Conservation (phyloP, 2,797 vertebrate genomes). For the Melanotaenia pygmaea region DNA sequence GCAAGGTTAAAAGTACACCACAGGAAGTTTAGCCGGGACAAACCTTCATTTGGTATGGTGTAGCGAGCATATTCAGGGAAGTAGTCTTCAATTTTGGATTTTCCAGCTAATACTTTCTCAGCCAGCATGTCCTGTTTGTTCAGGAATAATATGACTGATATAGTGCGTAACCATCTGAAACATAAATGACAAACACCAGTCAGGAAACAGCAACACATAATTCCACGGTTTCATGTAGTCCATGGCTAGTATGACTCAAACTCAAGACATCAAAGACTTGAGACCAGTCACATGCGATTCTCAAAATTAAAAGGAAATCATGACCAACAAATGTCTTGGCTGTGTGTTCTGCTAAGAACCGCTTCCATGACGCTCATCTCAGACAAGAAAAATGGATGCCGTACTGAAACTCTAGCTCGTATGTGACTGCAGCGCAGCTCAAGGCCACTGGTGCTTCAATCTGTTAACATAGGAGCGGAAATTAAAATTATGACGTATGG, state of each 20-base stretch:
- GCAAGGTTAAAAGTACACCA: too few relatives aligned
- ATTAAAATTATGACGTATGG: too few relatives aligned
- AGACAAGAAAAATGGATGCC: not conserved
- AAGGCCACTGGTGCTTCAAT: not conserved
- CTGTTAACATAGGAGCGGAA: not conserved
- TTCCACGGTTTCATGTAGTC: not conserved
- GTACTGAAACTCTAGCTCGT: too few relatives aligned
- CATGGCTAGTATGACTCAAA: not conserved
- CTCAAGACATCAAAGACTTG: not conserved
- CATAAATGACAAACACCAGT: not conserved
- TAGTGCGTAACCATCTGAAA: constrained; percentile 96
- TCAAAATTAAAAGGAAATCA: not conserved
- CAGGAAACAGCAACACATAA: not conserved
- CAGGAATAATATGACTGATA: constrained; percentile 98
- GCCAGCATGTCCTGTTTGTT: constrained; percentile 99
- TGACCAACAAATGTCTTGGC: not conserved
- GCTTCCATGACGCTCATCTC: not conserved
- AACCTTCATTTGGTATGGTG: constrained; percentile 97
- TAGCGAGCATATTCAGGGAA: constrained; percentile 97
- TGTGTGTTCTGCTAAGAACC: not conserved
- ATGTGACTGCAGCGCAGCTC: too few relatives aligned
- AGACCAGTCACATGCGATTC: not conserved
- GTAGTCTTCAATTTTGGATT: constrained; percentile 99
- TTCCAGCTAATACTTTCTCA: constrained; percentile 99
- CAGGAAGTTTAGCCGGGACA: constrained; percentile 42